phyloP scores from a whole-genome alignment of 2,888 invertebrate species.

The Gastrophysa polygoni region DNA sequence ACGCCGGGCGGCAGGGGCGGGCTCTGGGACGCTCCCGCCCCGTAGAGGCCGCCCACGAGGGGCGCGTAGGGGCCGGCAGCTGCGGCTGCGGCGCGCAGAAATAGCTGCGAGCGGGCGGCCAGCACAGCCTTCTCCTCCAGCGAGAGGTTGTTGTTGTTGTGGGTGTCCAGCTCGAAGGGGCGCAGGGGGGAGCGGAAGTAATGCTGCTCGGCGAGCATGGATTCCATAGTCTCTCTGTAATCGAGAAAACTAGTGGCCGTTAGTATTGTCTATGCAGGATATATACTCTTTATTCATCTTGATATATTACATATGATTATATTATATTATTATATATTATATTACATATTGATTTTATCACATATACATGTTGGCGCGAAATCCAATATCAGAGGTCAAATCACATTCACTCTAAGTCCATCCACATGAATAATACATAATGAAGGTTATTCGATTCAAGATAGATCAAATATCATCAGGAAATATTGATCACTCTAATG shows the following conservation, averaged over 20 bases:
- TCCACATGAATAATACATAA: too few species aligned
- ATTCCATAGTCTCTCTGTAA: constrained; percentile 88
- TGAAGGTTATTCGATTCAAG: too few species aligned
- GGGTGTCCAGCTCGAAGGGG: constrained; percentile 74
- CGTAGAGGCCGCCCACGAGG: constrained; percentile 61
- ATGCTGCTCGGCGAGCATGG: constrained; percentile 85
- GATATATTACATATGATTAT: too few species aligned
- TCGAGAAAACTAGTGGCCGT: constrained; percentile 46
- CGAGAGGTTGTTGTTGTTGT: constrained; percentile 73
- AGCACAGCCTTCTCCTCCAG: constrained; percentile 79
- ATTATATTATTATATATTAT: too few species aligned
- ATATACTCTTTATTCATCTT: too few species aligned
- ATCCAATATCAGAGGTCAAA: too few species aligned
- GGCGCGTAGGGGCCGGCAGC: constrained; percentile 66
- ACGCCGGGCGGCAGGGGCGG: constrained; percentile 59
- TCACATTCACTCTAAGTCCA: too few species aligned
- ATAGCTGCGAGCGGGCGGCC: constrained; percentile 77
- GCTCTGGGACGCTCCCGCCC: constrained; percentile 57
- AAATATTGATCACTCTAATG: too few species aligned
- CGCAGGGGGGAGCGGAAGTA: constrained; percentile 78
- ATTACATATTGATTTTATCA: too few species aligned
- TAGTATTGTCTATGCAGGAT: constrained; percentile 15
- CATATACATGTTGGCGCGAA: too few species aligned
- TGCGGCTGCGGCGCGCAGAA: constrained; percentile 73
- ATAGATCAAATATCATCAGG: too few species aligned